Base-by-base conservation (phyloP, 2,888 invertebrate genomes). In the Drosophila vallismaia region DNA sequence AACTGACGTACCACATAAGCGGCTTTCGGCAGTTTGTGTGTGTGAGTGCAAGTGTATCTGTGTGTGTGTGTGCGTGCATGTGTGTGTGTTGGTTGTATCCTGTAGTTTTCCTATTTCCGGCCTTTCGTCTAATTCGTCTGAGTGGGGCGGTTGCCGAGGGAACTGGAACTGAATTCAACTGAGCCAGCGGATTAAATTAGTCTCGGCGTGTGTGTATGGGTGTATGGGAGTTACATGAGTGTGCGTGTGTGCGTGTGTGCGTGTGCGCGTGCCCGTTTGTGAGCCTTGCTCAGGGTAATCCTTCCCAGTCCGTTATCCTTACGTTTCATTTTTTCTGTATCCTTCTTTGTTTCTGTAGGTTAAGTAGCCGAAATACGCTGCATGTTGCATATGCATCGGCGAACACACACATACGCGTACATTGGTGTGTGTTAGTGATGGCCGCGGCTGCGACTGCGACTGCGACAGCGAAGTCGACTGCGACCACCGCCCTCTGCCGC, bases 401-500 rank as follows among this genome's bases (percentile, higher is more conserved):
- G 44, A 4, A 19, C 4, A 14, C 44, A 44, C 44, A 44, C 10
- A 44, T 19, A 24, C 24, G 19, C 49, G 29, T 14, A 14, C n/a
- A 19, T 19, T 19, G 19, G 10, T 33, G 64, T 31, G 56, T 64
- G 46, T 45, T 38, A 58, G 64, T 71, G 56, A 59, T 50, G 28
- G 33, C 19, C 48, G 6, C 19, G 28, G 7, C 36, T 63, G 59
- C 50, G 59, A 59, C 67, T 29, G 44, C 31, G 28, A 12, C 40
- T 68, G 60, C 50, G 60, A 56, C 68, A 19, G 46, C 52, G 64
- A 58, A 58, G 24, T 28, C 48, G 54, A 57, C 70, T 48, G 62
- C 75, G 83, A 84, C 87, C 84, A 84, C 86, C 84, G 87, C 87
- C 86, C 87, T 86, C 85, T 74, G 85, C 67, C 66, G 56, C 71